Conservation (phyloP, 2,113 vertebrate genomes). For the Anoura caudifer region DNA sequence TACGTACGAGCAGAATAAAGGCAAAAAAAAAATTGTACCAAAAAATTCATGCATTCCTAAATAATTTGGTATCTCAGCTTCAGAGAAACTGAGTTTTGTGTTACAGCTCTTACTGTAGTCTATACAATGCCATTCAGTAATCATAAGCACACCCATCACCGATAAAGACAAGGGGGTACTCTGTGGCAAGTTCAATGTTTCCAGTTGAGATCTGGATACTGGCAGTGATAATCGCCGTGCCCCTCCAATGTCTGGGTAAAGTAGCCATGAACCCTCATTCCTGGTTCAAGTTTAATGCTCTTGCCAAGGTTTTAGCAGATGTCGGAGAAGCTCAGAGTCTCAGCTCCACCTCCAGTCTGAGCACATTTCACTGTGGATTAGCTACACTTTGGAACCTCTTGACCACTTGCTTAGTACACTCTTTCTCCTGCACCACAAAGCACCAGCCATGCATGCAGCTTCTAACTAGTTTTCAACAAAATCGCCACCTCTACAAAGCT, state of each 20-base stretch:
- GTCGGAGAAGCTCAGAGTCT: neutral
- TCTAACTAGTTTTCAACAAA: neutral
- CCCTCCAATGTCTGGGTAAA: neutral
- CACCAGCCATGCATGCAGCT: neutral
- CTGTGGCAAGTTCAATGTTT: neutral
- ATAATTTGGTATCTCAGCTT: neutral
- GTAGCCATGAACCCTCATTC: neutral
- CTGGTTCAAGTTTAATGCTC: neutral
- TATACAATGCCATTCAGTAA: neutral
- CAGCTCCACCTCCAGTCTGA: neutral
- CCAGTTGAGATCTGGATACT: neutral
- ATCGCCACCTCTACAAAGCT: neutral
- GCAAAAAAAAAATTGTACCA: neutral
- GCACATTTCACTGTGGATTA: neutral
- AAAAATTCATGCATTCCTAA: neutral
- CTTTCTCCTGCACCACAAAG: neutral
- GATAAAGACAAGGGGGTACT: neutral
- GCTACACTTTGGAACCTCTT: neutral
- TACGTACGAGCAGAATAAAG: neutral
- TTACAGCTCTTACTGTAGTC: neutral
- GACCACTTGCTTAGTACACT: neutral
- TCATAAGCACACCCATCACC: neutral
- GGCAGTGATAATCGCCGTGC: neutral
- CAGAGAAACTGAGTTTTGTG: neutral
- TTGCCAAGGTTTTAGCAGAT: neutral